Percentiles rank a stretch among this genome's conserved stretches.
Evolutionary conservation across 2,888 invertebrate genomes (phyloP).

Genomic region (Lordiphosa fenestrarum): DNA sequence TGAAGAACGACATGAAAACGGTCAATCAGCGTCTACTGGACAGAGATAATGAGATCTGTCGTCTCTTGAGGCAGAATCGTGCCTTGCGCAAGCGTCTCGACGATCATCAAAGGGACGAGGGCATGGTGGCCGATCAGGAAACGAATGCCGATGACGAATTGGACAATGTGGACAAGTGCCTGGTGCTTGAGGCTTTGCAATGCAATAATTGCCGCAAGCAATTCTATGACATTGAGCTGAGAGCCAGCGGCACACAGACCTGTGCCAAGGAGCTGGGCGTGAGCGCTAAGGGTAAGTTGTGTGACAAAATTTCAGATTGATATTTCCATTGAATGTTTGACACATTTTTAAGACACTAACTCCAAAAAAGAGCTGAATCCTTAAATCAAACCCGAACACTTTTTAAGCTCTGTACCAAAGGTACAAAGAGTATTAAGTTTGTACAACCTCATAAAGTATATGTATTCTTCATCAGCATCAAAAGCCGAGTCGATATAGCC

Average conservation of each 20-base stretch:
- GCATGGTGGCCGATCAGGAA: conserved; percentile 57
- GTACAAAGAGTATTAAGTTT: no score
- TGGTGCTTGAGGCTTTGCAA: conserved; percentile 77
- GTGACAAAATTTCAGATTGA: no score
- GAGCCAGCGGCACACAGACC: conserved; percentile 76
- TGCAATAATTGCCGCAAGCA: conserved; percentile 79
- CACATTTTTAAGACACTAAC: no score
- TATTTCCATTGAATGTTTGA: no score
- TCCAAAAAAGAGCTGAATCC: no score
- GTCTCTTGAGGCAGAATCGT: conserved; percentile 75
- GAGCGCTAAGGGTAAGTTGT: conserved; percentile 61
- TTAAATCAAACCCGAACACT: no score
- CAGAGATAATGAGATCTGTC: conserved; percentile 78
- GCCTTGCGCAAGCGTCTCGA: conserved; percentile 70
- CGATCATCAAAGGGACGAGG: conserved; percentile 62
- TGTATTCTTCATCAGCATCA: no score
- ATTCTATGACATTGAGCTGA: conserved; percentile 78
- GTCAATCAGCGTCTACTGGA: conserved; percentile 78
- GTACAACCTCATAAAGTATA: no score
- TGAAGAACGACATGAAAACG: conserved; percentile 79
- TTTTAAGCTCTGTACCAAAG: no score
- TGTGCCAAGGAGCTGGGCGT: conserved; percentile 56
- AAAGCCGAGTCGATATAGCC: no score
- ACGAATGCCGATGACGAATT: conserved; percentile 42
- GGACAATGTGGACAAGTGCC: conserved; percentile 58